Conservation (phyloP, 2,113 vertebrate species). For the Prunella fulvescens region DNA sequence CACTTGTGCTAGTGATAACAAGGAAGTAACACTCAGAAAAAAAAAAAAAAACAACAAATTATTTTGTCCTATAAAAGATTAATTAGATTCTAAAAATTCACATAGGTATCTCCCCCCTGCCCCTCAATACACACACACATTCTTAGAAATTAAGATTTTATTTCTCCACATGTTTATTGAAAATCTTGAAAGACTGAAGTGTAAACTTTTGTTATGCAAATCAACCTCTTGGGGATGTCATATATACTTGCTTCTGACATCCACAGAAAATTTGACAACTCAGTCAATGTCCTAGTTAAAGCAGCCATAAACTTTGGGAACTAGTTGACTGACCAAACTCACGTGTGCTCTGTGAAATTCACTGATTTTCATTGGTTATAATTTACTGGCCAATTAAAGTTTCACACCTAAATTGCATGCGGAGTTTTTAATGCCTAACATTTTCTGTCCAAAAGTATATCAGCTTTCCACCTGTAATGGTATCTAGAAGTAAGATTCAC, state of each 20-base stretch:
- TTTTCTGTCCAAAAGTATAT: background rate
- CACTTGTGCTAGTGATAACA: background rate
- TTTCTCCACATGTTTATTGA: background rate
- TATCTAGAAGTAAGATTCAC: background rate
- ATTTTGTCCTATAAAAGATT: background rate
- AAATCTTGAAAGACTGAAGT: background rate
- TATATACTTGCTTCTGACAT: background rate
- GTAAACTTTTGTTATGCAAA: background rate
- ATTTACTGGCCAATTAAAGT: background rate
- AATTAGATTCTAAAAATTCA: background rate
- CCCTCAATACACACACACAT: background rate
- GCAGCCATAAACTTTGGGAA: background rate
- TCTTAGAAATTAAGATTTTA: background rate
- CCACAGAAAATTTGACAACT: background rate
- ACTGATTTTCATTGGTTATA: background rate
- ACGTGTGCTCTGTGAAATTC: background rate
- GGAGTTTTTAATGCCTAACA: background rate
- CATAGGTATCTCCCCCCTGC: rapidly evolving
- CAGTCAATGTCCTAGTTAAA: background rate
- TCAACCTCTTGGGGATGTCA: background rate
- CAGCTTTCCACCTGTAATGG: background rate
- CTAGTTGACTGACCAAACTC: background rate
- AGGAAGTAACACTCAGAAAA: background rate
- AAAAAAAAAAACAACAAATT: background rate
- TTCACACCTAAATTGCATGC: background rate